Evolutionary conservation across 2,113 vertebrate species (phyloP).

Genomic region (Halichoerus grypus): DNA sequence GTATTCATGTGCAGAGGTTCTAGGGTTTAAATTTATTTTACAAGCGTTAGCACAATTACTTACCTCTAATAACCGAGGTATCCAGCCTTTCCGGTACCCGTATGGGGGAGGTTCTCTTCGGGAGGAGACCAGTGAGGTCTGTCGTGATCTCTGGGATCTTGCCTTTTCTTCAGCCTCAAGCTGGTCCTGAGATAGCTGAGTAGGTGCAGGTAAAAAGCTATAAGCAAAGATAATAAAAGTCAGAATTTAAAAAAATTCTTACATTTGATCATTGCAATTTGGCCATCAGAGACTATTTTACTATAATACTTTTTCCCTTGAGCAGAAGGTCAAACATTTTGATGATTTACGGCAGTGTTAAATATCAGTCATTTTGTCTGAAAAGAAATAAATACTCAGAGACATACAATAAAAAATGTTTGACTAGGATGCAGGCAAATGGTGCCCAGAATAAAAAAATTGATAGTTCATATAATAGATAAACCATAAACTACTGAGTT

Average conservation of each 20-base stretch:
- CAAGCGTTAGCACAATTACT: conserved; percentile 5
- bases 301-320: not conserved
- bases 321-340: not conserved
- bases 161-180: conserved; percentile 95
- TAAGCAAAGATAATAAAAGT: conserved; percentile 41
- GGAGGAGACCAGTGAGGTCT: conserved; percentile 94
- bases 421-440: not conserved
- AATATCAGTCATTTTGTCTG: not conserved
- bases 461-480: not conserved
- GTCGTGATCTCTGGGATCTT: conserved; percentile 93
- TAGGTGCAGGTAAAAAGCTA: conserved; percentile 97
- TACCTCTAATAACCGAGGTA: conserved; percentile 95
- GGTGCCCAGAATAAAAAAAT: conserved; percentile 7
- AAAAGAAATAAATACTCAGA: conserved; percentile 48
- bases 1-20: not conserved
- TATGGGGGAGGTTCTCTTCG: conserved; percentile 95
- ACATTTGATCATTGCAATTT: conserved; percentile 40
- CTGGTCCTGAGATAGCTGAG: conserved; percentile 98
- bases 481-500: conserved; percentile 25
- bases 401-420: not conserved
- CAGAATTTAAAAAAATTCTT: conserved; percentile 1
- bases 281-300: not conserved
- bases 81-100: conserved; percentile 95
- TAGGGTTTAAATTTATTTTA: conserved; percentile 43
- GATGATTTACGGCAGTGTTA: not conserved